A percentile compares a stretch with the other conserved stretches of the same genome.
These are phyloP conservation scores for Valencia hispanica DNA, from an alignment of 2,797 vertebrate species.

Conservation along the genomic window DNA sequence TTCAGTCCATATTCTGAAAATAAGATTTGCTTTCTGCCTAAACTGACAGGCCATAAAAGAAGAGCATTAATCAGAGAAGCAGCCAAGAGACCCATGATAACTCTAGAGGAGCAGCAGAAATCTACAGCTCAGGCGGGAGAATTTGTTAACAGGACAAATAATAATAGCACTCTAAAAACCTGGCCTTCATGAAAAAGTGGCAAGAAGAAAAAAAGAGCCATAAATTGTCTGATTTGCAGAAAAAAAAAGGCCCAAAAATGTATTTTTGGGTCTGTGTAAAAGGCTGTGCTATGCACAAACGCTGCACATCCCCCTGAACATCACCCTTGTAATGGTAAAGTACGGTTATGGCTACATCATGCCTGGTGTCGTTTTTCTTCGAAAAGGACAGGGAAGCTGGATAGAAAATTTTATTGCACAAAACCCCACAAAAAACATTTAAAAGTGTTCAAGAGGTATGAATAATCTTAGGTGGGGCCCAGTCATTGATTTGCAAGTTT, in stretches of 20 bases:
- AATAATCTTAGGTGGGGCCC: too few relatives aligned
- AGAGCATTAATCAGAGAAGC: neutral
- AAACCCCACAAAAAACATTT: neutral
- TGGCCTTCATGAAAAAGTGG: neutral
- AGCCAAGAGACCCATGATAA: neutral
- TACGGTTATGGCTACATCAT: neutral
- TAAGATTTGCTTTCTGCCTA: neutral
- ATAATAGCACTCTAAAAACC: neutral
- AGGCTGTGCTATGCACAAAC: neutral
- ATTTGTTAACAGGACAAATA: neutral
- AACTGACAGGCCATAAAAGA: neutral
- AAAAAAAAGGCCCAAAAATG: too few relatives aligned
- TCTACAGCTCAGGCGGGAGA: neutral
- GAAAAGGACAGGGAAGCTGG: too few relatives aligned
- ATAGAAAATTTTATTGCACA: too few relatives aligned
- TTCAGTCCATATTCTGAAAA: neutral
- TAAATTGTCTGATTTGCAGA: neutral
- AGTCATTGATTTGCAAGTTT: too few relatives aligned
- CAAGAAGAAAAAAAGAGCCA: neutral
- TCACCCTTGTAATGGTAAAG: neutral
- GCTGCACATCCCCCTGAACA: neutral
- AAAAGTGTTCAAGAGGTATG: neutral
- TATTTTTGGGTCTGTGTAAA: neutral
- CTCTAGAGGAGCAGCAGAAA: neutral
- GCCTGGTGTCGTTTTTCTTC: too few relatives aligned